A percentile compares a stretch with the other conserved stretches of the same genome.
Conservation (phyloP, 2,888 invertebrate species). For the Mesorhabditis belari region DNA sequence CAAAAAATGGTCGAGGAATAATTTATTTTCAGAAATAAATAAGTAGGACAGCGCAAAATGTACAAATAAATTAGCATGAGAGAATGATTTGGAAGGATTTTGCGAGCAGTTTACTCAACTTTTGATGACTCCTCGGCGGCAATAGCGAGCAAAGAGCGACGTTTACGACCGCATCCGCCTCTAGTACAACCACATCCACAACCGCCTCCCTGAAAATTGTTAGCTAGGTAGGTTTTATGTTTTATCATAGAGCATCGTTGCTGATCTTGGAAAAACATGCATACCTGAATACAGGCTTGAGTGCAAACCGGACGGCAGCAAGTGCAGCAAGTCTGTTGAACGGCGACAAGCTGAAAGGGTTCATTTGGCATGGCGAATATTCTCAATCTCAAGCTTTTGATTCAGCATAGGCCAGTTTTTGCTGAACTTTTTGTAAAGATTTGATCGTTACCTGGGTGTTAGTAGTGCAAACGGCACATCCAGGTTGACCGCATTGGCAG, state of each 20-base stretch:
- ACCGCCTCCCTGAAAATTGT: constrained; percentile 25
- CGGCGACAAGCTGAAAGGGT: constrained; percentile 3
- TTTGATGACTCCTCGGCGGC: constrained; percentile 29
- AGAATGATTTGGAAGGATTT: too few species aligned
- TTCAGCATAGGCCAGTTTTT: too few species aligned
- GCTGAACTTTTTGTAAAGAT: too few species aligned
- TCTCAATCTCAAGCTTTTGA: too few species aligned
- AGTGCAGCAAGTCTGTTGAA: constrained; percentile 31
- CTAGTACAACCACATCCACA: constrained; percentile 38
- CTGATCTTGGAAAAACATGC: not conserved
- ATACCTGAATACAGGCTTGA: constrained; percentile 32
- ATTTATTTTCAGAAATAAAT: too few species aligned
- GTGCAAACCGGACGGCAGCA: constrained; percentile 41
- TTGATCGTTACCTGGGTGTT: constrained; percentile 17
- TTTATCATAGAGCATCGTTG: not conserved
- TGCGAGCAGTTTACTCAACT: too few species aligned
- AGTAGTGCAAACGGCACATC: constrained; percentile 20
- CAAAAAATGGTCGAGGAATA: too few species aligned
- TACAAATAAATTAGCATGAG: too few species aligned
- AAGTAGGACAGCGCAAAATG: too few species aligned
- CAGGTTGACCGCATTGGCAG: constrained; percentile 26
- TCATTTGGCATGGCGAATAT: too few species aligned
- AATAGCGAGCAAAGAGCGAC: constrained; percentile 27
- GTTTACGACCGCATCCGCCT: constrained; percentile 35
- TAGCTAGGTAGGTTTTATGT: not conserved